Conservation (phyloP, 1,140 invertebrate genomes). For the Drosophila virilis region DNA sequence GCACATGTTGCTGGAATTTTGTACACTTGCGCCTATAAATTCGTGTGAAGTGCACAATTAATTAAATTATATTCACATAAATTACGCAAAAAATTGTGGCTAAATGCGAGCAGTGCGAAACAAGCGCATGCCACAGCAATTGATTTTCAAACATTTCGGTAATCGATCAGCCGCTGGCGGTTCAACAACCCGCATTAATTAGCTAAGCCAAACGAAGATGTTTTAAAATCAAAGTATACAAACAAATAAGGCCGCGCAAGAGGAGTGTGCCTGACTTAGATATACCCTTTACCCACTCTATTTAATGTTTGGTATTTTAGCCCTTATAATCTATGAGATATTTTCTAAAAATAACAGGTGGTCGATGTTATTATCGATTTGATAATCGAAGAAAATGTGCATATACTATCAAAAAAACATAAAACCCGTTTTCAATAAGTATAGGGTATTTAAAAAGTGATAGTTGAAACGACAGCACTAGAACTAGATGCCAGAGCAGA, state of each 20-base stretch:
- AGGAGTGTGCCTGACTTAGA: neutral
- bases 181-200: slow-evolving; percentile 75
- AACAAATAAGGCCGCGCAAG: neutral
- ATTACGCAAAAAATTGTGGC: slow-evolving; percentile 46
- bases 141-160: slow-evolving; percentile 46
- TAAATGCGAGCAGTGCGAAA: slow-evolving; percentile 56
- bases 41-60: slow-evolving; percentile 46
- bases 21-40: slow-evolving; percentile 52
- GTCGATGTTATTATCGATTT: too few species aligned
- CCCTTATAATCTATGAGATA: too few species aligned
- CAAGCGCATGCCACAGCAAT: slow-evolving; percentile 58
- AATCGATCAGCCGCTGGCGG: slow-evolving; percentile 66
- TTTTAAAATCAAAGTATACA: slow-evolving; percentile 31
- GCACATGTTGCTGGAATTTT: slow-evolving; percentile 18
- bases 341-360: too few species aligned
- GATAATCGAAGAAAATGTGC: too few species aligned
- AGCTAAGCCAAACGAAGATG: slow-evolving; percentile 39
- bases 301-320: too few species aligned
- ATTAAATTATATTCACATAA: slow-evolving; percentile 63
- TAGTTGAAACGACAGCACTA: slow-evolving; percentile 62
- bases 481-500: slow-evolving; percentile 26
- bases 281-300: neutral
- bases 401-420: too few species aligned
- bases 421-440: neutral
- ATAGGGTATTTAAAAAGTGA: slow-evolving; percentile 54